Evolutionary conservation across 1,140 invertebrate species (phyloP).

Genomic region (Coelopa frigida): DNA sequence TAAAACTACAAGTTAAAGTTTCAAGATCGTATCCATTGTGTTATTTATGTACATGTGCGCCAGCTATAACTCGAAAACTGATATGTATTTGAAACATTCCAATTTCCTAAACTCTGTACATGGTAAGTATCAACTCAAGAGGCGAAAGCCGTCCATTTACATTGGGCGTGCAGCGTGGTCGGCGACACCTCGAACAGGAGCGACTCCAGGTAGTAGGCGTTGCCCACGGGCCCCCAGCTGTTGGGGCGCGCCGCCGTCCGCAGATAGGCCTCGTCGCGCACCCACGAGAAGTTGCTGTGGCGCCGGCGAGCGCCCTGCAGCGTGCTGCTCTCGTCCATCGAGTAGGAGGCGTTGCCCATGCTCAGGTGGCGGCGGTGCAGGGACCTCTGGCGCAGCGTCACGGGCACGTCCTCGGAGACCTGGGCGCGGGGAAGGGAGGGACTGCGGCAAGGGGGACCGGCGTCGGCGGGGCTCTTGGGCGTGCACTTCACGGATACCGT

Average conservation of each 20-base stretch:
- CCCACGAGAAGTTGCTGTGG: constrained; percentile 25
- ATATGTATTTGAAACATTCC: no score
- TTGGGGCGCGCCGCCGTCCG: constrained; percentile 28
- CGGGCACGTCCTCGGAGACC: constrained; percentile 22
- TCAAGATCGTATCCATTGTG: no score
- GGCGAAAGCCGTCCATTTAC: no score
- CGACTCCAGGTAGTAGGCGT: constrained; percentile 38
- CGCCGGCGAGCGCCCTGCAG: constrained; percentile 16
- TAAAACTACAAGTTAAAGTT: no score
- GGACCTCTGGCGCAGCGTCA: constrained; percentile 26
- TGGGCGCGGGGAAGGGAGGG: background rate
- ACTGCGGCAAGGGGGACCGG: background rate
- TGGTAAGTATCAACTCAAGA: no score
- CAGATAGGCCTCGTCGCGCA: constrained; percentile 21
- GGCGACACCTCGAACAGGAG: constrained; percentile 38
- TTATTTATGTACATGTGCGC: no score
- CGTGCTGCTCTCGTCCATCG: constrained; percentile 26
- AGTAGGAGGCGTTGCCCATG: constrained; percentile 36
- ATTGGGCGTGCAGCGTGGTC: constrained; percentile 42
- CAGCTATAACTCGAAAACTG: no score
- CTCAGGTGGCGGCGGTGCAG: constrained; percentile 39
- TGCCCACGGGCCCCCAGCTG: constrained; percentile 43
- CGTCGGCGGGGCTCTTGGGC: no score
- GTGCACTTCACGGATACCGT: constrained; percentile 36
- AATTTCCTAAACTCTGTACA: no score